Conservation (phyloP, 2,888 invertebrate genomes). For the Rotaria magnacalcarata region DNA sequence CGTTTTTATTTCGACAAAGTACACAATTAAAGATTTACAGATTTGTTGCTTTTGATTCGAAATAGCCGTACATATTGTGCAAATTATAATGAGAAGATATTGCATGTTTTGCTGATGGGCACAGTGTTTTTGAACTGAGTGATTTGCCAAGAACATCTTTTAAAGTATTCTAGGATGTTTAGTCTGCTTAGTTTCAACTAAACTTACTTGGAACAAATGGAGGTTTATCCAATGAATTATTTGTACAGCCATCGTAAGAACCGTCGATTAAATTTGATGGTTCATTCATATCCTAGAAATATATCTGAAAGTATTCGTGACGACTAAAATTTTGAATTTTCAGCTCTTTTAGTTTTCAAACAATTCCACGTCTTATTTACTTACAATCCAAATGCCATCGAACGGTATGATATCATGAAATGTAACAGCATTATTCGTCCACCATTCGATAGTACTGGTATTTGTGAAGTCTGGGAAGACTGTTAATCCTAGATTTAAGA, state of each 20-base stretch:
- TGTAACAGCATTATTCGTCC: conserved; percentile 50
- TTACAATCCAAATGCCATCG: conserved; percentile 53
- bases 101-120: conserved; percentile 52
- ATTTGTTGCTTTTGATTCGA: conserved; percentile 50
- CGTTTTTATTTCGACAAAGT: not conserved
- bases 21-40: conserved; percentile 46
- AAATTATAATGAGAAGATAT: conserved; percentile 53
- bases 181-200: not conserved
- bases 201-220: conserved; percentile 52
- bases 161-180: not conserved
- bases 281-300: conserved; percentile 55
- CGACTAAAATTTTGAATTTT: too few relatives aligned
- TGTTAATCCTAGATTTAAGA: conserved; percentile 51
- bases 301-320: too few relatives aligned
- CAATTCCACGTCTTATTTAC: too few relatives aligned
- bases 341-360: too few relatives aligned
- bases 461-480: conserved; percentile 54
- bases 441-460: conserved; percentile 51
- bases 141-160: conserved; percentile 49
- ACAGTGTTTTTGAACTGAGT: conserved; percentile 51
- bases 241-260: conserved; percentile 52
- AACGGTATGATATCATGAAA: conserved; percentile 49
- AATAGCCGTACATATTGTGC: conserved; percentile 54
- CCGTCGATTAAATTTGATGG: conserved; percentile 56
- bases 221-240: conserved; percentile 52